These are phyloP conservation scores for Rambutsinella grinnellia DNA, from an alignment of 2,888 invertebrate genomes.

Conservation along the genomic window DNA sequence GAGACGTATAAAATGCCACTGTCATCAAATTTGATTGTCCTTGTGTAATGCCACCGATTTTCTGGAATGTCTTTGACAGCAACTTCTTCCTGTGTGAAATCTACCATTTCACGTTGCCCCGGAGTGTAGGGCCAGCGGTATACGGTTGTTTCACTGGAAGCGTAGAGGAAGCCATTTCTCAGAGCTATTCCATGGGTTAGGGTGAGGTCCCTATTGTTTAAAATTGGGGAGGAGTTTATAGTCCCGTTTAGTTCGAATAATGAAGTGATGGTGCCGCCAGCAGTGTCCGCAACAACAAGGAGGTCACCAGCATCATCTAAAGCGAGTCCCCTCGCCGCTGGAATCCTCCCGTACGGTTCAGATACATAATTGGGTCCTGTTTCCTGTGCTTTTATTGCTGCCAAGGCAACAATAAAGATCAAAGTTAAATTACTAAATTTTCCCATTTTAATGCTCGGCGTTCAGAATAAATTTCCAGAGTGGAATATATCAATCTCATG, in stretches of 20 bases:
- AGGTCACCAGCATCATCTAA: conserved; percentile 56
- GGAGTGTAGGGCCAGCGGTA: conserved; percentile 60
- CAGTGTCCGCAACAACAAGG: conserved; percentile 29
- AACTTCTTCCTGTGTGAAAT: conserved; percentile 25
- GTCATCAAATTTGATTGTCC: conserved; percentile 51
- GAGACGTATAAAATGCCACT: conserved; percentile 37
- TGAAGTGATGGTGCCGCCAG: neutral
- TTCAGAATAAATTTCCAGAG: too few species aligned
- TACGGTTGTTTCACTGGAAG: conserved; percentile 44
- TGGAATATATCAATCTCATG: too few species aligned
- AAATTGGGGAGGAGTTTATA: conserved; percentile 17
- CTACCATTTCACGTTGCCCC: conserved; percentile 40
- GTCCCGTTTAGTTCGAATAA: conserved; percentile 18
- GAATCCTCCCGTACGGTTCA: neutral
- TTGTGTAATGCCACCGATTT: conserved; percentile 37
- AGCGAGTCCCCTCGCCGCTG: conserved; percentile 35
- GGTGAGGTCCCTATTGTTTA: conserved; percentile 17
- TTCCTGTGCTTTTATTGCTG: too few species aligned
- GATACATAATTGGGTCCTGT: conserved; percentile 23
- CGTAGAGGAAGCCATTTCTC: conserved; percentile 53
- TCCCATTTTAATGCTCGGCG: too few species aligned
- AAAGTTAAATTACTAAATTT: too few species aligned
- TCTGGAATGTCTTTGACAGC: conserved; percentile 49
- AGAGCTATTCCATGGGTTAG: conserved; percentile 58
- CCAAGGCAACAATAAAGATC: too few species aligned